These are phyloP conservation scores for Euclidia mi DNA, from an alignment of 2,888 invertebrate species.

Conservation along the genomic window DNA sequence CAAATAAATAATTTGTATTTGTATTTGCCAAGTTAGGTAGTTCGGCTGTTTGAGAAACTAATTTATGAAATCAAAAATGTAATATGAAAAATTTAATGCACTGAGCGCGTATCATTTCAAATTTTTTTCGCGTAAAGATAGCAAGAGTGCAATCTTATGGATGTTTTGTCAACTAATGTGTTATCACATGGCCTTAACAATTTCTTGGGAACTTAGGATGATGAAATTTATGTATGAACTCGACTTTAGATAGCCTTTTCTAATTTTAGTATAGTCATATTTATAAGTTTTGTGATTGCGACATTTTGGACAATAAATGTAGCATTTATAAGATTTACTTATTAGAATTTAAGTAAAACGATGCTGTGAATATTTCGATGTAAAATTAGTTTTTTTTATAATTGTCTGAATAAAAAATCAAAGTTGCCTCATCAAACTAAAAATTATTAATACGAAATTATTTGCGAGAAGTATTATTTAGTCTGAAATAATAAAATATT, in stretches of 20 bases:
- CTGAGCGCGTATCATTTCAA: no score
- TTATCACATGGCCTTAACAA: no score
- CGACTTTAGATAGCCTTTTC: constrained; percentile 13
- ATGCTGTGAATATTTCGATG: neutral
- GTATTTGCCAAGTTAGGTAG: no score
- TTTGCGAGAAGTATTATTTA: constrained; percentile 14
- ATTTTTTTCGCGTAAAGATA: no score
- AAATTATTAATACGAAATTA: neutral
- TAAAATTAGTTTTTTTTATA: neutral
- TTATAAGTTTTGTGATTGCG: constrained; percentile 17
- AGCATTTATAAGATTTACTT: constrained; percentile 34
- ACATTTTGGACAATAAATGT: constrained; percentile 33
- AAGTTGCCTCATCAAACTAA: constrained; percentile 2
- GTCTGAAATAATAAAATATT: neutral
- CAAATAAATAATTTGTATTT: no score
- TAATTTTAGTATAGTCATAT: constrained; percentile 5
- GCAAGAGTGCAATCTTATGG: no score
- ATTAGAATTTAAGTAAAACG: neutral
- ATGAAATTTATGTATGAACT: neutral
- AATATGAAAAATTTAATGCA: no score
- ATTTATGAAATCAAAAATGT: no score
- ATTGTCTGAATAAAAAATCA: constrained; percentile 6
- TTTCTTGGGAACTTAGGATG: no score
- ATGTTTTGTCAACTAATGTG: no score
- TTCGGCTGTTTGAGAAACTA: no score